A percentile compares a stretch with the other conserved stretches of the same genome.
phyloP scores from a whole-genome alignment of 2,888 invertebrate genomes.

The Hyles lineata region DNA sequence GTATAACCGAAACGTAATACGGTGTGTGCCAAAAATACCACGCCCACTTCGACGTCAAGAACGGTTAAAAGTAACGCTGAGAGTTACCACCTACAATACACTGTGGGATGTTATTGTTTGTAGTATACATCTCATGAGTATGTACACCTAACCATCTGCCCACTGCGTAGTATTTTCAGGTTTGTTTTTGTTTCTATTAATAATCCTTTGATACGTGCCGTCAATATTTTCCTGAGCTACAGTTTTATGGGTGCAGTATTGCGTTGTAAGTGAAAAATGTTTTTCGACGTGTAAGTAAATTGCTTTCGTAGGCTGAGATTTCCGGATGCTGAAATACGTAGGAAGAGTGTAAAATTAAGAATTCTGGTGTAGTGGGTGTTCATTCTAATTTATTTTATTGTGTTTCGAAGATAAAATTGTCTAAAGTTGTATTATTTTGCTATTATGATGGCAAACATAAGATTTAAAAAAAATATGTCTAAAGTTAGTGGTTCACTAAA shows the following conservation, averaged over 20 bases:
- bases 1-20: not conserved
- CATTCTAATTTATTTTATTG: too few relatives aligned
- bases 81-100: not conserved
- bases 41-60: conserved; percentile 5
- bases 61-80: not conserved
- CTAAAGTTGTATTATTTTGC: too few relatives aligned
- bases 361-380: not conserved
- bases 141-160: not conserved
- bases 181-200: conserved; percentile 9
- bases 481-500: too few relatives aligned
- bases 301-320: not conserved
- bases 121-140: not conserved
- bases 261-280: not conserved
- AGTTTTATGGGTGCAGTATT: not conserved
- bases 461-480: too few relatives aligned
- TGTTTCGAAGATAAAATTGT: too few relatives aligned
- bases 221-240: not conserved
- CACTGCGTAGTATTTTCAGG: not conserved
- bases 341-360: not conserved
- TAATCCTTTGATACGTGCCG: not conserved
- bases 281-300: not conserved
- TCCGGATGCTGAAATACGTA: too few relatives aligned
- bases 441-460: too few relatives aligned
- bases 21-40: conserved; percentile 16
- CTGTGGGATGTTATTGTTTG: not conserved